Evolutionary conservation across 2,113 vertebrate species (phyloP).

Genomic region (Thamnaconus septentrionalis): DNA sequence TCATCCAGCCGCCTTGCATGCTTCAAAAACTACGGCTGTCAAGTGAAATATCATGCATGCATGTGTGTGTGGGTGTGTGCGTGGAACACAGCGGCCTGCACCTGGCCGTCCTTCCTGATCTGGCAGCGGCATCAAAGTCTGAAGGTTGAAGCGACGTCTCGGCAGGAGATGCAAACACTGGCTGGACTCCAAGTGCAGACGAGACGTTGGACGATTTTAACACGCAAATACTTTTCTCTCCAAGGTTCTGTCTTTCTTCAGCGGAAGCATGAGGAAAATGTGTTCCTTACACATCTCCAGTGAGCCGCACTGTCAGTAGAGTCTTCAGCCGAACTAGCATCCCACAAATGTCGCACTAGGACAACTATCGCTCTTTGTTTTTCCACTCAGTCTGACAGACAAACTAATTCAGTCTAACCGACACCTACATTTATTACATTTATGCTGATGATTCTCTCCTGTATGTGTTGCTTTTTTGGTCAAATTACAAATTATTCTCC

Average conservation of each 20-base stretch:
- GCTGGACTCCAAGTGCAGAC: conserved; percentile 45
- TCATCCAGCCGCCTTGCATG: too few relatives aligned
- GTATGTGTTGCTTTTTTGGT: too few relatives aligned
- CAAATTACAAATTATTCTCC: too few relatives aligned
- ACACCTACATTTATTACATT: too few relatives aligned
- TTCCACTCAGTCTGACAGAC: conserved; percentile 16
- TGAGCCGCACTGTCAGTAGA: conserved; percentile 19
- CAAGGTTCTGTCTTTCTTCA: too few relatives aligned
- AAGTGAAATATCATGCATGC: background rate
- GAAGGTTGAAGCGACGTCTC: conserved; percentile 35
- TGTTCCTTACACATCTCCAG: background rate
- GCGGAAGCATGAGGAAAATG: conserved; percentile 11
- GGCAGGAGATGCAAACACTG: conserved; percentile 13
- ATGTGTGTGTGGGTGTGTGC: background rate
- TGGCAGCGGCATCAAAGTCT: conserved; percentile 39
- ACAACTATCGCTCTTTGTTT: conserved; percentile 31
- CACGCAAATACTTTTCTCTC: too few relatives aligned
- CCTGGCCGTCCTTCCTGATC: conserved; percentile 16
- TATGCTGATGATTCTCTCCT: too few relatives aligned
- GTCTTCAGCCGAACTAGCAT: conserved; percentile 21
- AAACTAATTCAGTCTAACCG: background rate
- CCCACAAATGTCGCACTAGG: conserved; percentile 37
- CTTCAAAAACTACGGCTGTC: too few relatives aligned
- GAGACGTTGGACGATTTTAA: too few relatives aligned
- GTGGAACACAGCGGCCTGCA: conserved; percentile 4